A percentile compares a stretch with the other conserved stretches of the same genome.
phyloP scores from a whole-genome alignment of 1,140 invertebrate species.

The Teleopsis dalmanni region DNA sequence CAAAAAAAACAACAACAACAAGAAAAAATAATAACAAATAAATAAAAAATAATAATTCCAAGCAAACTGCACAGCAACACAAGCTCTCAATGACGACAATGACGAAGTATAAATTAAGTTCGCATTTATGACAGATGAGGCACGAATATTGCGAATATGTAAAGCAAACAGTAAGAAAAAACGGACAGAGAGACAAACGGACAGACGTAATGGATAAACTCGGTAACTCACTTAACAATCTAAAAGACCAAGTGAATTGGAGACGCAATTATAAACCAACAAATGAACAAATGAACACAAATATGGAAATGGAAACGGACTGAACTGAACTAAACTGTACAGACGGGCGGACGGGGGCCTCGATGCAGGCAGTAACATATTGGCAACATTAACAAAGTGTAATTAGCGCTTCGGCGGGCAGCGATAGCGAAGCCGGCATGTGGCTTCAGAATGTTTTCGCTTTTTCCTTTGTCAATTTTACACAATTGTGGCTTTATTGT shows the following conservation, averaged over 20 bases:
- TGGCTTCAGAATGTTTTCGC: too few species aligned
- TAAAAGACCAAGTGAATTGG: constrained; percentile 3
- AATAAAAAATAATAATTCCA: neutral
- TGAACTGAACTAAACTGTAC: too few species aligned
- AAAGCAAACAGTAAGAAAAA: constrained; percentile 1
- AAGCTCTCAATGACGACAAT: constrained; percentile 32
- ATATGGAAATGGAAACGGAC: too few species aligned
- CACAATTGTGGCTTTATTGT: too few species aligned
- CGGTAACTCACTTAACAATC: constrained; percentile 3
- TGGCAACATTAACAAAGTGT: constrained; percentile 21
- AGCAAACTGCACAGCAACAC: neutral
- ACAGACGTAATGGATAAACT: too few species aligned
- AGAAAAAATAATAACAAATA: constrained; percentile 3
- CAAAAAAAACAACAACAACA: constrained; percentile 9
- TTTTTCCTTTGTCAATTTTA: too few species aligned
- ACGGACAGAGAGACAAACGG: neutral
- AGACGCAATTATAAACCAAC: neutral
- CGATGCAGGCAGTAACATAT: constrained; percentile 12
- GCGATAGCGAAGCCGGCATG: too few species aligned
- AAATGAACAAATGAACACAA: too few species aligned
- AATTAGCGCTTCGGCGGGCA: constrained; percentile 26
- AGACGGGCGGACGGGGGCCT: too few species aligned
- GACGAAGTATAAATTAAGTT: constrained; percentile 44
- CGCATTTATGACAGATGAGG: constrained; percentile 43
- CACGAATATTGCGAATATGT: constrained; percentile 18